Evolutionary conservation across 1,140 invertebrate genomes (phyloP), one percentile per base, ranked within the genome.

Genomic region (Galendromus occidentalis): DNA sequence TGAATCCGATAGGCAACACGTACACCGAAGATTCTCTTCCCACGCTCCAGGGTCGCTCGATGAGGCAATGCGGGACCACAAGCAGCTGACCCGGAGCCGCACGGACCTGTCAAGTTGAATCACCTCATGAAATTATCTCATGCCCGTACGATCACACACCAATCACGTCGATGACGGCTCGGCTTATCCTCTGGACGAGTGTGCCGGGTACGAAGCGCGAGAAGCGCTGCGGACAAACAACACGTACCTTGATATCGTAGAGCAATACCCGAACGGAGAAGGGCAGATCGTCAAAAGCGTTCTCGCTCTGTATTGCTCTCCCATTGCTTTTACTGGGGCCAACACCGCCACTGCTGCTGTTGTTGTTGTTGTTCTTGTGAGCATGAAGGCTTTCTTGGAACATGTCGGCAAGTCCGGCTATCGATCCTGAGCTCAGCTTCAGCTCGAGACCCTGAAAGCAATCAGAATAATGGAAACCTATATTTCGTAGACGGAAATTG

Each of bases 351-450:
- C 22, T 22, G 28, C 28, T 14, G 45, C 28, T 14, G 28, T 14
- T 14, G 28, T 47, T 47, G 51, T 25, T 25, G 33, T 59, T 59
- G 33, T 59, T 25, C 28, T 28, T 20, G 51, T 25, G 25, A 59
- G 51, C 22, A 17, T 59, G 51, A 59, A 59, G 12, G 22, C 51
- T 1, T 20, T 33, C 51, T 25, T 59, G 51, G 22, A 59, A 59
- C 51, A 59, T 59, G 51, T 59, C 51, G 14, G 51, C 51, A 33
- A 59, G 51, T 59, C 51, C 51, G 51, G 51, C 51, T 59, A 59
- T 59, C 51, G 51, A 59, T 59, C 51, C 51, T 20, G 51, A 59
- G 51, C 51, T 59, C 51, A 59, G 51, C 51, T 59, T 59, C 51
- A 59, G 33, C 51, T 59, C 51, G 33, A 59, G 51, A 25, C 51